Evolutionary conservation across 1,140 invertebrate genomes (phyloP), one percentile per base, ranked within the genome.

Genomic region (Cryptotermes secundus): DNA sequence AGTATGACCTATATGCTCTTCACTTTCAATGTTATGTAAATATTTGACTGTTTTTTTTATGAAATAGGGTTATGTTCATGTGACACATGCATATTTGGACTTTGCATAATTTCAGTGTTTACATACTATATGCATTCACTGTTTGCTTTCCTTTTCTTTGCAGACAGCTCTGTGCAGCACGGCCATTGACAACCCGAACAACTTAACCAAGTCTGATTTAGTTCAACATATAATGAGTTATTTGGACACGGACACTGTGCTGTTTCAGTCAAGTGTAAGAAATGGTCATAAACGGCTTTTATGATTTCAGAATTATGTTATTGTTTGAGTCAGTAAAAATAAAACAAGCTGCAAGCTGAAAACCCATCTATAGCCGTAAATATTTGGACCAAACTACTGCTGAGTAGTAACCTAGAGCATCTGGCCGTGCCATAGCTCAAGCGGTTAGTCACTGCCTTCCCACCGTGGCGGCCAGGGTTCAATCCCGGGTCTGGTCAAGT

Each of bases 141-240:
- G 19, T 22, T 49, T 19, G 4, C 38, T 42, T 36, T 81, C 35
- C 22, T 81, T 35, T 42, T n/a, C 9, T 42, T 84, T 90, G 84
- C 89, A 97, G 94, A 98, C 96, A 34, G 93, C 95, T n/a, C 90
- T 99, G 14, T 96, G 96, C 87, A 98, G 97, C 87, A 98, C 97
- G 53, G 93, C 94, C 84, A 89, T 97, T 81, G 98, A 99, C 89
- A 99, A 99, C 91, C 97, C 97, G 31, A 94, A 95, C 86, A 93
- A 95, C 86, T 91, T 95, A 83, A 95, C 90, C n/a, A 94, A 95
- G 88, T 90, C 93, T 86, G 93, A 96, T 88, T 93, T 98, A 85
- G 94, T 95, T 12, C 92, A 93, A 87, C 94, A 95, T 87, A 93
- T 98, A 86, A 88, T 97, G 12, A 95, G 96, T 87, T 98, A 94